phyloP scores from a whole-genome alignment of 2,888 invertebrate genomes.

The Eristalis intricaria region DNA sequence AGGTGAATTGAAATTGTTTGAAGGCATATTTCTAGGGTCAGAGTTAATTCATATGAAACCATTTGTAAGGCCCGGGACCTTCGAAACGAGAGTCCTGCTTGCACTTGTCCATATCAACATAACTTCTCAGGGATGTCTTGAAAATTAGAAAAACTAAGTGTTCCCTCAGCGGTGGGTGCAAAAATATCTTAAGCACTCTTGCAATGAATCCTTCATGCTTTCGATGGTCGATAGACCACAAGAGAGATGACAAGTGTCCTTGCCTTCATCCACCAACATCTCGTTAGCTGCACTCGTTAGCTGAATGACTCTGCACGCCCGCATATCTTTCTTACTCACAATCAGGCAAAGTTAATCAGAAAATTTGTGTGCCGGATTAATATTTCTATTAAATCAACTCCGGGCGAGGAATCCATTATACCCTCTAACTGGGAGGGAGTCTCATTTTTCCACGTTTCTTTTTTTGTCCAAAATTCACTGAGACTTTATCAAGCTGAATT shows the following conservation, averaged over 20 bases:
- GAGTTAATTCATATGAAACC: no score
- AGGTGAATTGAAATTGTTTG: no score
- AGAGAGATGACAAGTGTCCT: not conserved
- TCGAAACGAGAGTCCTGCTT: no score
- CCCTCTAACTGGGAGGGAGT: not conserved
- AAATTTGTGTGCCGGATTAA: not conserved
- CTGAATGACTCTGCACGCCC: not conserved
- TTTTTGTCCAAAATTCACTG: not conserved
- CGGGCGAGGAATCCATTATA: not conserved
- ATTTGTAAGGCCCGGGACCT: no score
- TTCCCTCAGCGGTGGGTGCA: no score
- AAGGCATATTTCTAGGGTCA: no score
- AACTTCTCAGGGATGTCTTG: no score
- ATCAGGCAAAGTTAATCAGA: not conserved
- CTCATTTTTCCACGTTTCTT: not conserved
- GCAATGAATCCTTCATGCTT: no score
- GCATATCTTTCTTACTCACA: not conserved
- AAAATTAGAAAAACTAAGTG: no score
- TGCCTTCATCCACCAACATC: not conserved
- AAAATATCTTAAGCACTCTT: no score
- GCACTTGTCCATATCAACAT: no score
- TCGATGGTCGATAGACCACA: no score
- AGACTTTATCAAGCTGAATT: not conserved
- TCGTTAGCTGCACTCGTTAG: not conserved
- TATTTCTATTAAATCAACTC: conserved; percentile 8